Base-by-base conservation (phyloP, 1,140 invertebrate genomes). In the Dendroctonus ponderosae region DNA sequence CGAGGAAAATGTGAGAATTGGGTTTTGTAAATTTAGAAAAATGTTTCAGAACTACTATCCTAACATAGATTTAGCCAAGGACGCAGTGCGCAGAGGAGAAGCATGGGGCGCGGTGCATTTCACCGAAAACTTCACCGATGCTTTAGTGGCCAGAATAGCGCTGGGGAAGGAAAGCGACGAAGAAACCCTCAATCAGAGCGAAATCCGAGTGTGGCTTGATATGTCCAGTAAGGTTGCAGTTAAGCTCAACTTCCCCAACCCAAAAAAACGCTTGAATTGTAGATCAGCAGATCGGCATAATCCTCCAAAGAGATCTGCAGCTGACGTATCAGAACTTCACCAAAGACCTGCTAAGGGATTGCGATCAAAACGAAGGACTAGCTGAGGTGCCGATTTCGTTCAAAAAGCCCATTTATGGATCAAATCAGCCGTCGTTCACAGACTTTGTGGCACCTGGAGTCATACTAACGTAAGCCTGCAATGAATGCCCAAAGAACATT, bases 391-490 rank as follows among this genome's bases (percentile, higher is more conserved):
- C 92, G 0, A 79, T 93, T 48, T 79, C 92, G 82, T 90, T 93
- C 72, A 82, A 87, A 71, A 79, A 86, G n/a, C 94, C 95, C 5
- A 86, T 97, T 53, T 97, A 95, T 78, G 95, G 94, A 14, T 83
- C 86, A n/a, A 78, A 81, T 50, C 82, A 90, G 66, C 92, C 93
- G 0, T 93, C 91, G 71, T 96, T 97, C 75, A 96, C 93, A 0
- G 92, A 97, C 76, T 98, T 97, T 76, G 94, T 95, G 71, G 94
- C 94, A 5, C 94, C 94, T 14, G 94, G 95, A 68, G 87, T 97
- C 49, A 94, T 97, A 71, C 79, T 97, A 68, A 95, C 90, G 91
- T 93, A 80, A 86, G 85, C 74, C 14, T n/a, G 11, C n/a, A 41
- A 53, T 15, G 15, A 8, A 56, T 8, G 0, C 39, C 8, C 5